Conservation (phyloP, 1,140 invertebrate species). For the Pantala flavescens region DNA sequence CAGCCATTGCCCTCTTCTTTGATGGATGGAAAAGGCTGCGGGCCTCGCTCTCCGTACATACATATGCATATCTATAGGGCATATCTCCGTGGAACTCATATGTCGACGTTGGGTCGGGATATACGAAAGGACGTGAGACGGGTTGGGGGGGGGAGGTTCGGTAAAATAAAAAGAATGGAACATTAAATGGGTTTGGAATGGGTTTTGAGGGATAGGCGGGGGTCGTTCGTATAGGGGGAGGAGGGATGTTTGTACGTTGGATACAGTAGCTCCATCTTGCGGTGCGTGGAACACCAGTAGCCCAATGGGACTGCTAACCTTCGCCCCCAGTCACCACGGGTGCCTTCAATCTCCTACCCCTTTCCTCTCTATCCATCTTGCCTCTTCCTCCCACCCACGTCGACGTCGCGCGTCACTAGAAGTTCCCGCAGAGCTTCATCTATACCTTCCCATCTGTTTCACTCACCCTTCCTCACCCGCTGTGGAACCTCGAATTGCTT, state of each 20-base stretch:
- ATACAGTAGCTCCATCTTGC: slow-evolving; percentile 8
- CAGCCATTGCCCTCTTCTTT: not conserved
- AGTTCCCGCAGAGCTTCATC: not conserved
- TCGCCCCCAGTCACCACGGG: not conserved
- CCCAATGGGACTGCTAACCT: slow-evolving; percentile 3
- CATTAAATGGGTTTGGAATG: slow-evolving; percentile 9
- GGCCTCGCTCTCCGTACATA: not conserved
- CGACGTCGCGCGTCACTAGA: not conserved
- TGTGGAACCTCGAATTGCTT: not conserved
- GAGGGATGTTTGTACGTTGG: slow-evolving; percentile 4
- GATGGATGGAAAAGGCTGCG: slow-evolving; percentile 3
- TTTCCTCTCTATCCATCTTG: not conserved
- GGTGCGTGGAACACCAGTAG: not conserved
- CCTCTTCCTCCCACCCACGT: not conserved
- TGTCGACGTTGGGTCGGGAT: not conserved
- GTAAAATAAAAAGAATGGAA: slow-evolving; percentile 1
- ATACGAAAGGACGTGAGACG: not conserved
- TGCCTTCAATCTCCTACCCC: not conserved
- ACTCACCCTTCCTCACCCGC: not conserved
- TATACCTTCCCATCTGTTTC: not conserved
- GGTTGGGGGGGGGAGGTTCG: not conserved
- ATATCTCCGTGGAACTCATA: slow-evolving; percentile 9
- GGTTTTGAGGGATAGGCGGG: not conserved
- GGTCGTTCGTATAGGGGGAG: not conserved
- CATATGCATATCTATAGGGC: slow-evolving; percentile 9